A percentile compares a stretch with the other conserved stretches of the same genome.
Evolutionary conservation across 1,140 invertebrate species (phyloP).

Genomic region (Tribolium castaneum): DNA sequence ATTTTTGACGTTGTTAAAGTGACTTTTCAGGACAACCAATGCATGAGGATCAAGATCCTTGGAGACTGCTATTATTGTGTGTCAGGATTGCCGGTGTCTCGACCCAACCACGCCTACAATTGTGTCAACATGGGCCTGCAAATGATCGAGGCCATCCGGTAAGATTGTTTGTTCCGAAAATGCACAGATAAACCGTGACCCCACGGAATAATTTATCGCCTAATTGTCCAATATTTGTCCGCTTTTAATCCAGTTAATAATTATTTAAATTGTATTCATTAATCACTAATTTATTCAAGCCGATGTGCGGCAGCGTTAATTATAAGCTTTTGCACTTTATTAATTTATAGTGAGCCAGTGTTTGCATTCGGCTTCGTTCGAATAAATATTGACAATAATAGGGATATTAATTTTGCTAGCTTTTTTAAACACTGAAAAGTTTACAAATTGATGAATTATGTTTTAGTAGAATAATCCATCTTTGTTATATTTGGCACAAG

Average conservation of each 20-base stretch:
- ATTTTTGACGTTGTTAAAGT: not conserved
- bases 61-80: conserved; percentile 98
- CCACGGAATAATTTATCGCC: not conserved
- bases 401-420: no score
- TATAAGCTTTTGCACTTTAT: no score
- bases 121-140: conserved; percentile 97
- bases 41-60: conserved; percentile 94
- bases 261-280: not conserved
- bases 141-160: conserved; percentile 97
- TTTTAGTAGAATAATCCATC: no score
- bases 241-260: not conserved
- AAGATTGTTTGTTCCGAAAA: conserved; percentile 55
- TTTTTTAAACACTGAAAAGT: no score
- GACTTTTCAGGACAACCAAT: conserved; percentile 87
- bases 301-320: not conserved
- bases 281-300: not conserved
- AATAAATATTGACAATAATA: no score
- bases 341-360: no score
- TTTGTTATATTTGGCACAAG: no score
- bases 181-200: not conserved
- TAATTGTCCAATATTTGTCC: not conserved
- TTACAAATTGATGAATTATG: no score
- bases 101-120: conserved; percentile 94
- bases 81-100: conserved; percentile 89
- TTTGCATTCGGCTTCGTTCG: no score